Percentiles rank a stretch among this genome's conserved stretches.
Conservation (phyloP, 2,888 invertebrate genomes). For the Eupithecia tripunctaria region DNA sequence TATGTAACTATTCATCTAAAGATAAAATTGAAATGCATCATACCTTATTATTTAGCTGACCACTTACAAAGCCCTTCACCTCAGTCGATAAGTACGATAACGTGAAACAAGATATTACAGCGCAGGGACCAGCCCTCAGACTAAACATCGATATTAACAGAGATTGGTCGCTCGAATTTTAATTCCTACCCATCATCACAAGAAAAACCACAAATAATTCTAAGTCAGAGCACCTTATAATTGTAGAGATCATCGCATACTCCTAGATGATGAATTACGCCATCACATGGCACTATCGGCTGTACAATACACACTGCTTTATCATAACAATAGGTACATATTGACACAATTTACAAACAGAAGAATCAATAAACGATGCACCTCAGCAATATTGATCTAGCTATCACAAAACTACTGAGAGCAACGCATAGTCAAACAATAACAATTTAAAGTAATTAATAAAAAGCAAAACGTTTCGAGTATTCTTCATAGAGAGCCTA, state of each 20-base stretch:
- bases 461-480: conserved; percentile 58
- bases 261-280: conserved; percentile 69
- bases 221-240: conserved; percentile 85
- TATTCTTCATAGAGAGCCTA: conserved; percentile 77
- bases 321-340: conserved; percentile 71
- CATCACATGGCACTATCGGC: conserved; percentile 78
- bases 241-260: conserved; percentile 83
- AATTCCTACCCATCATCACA: conserved; percentile 78
- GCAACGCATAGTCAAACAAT: conserved; percentile 41
- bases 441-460: conserved; percentile 35
- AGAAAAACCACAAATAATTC: conserved; percentile 78
- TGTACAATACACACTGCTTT: conserved; percentile 76
- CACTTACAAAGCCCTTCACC: conserved; percentile 39
- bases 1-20: conserved; percentile 56
- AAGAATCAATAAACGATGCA: conserved; percentile 69
- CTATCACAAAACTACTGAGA: conserved; percentile 47
- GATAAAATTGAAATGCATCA: conserved; percentile 76
- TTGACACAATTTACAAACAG: conserved; percentile 77
- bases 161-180: conserved; percentile 78
- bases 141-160: conserved; percentile 70
- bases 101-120: conserved; percentile 51
- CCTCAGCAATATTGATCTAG: conserved; percentile 60
- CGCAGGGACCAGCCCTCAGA: conserved; percentile 74
- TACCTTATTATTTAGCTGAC: conserved; percentile 56
- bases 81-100: conserved; percentile 48